phyloP scores from a whole-genome alignment of 2,113 vertebrate genomes.

The Dascyllus trimaculatus region DNA sequence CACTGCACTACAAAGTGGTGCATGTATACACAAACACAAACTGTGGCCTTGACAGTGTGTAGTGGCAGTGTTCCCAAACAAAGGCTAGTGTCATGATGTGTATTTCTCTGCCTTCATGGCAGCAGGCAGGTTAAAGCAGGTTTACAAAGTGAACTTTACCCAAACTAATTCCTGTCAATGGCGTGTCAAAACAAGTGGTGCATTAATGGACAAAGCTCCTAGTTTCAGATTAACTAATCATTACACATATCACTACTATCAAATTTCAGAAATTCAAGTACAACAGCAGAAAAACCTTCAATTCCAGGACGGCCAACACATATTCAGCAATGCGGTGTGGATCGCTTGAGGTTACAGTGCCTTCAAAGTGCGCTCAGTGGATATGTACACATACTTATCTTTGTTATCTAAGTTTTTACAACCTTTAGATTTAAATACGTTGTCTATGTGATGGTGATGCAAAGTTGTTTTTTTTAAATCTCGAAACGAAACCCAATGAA shows the following conservation, averaged over 20 bases:
- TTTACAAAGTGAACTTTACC: conserved; percentile 2
- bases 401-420: neutral
- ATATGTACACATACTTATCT: neutral
- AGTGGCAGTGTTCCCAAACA: conserved; percentile 43
- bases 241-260: neutral
- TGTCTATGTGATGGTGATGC: neutral
- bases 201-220: neutral
- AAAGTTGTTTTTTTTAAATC: neutral
- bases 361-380: neutral
- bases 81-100: conserved; percentile 21
- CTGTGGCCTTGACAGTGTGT: conserved; percentile 53
- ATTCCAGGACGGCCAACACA: neutral
- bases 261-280: neutral
- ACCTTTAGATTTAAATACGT: neutral
- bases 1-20: conserved; percentile 30
- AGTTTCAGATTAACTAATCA: neutral
- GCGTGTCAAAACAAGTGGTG: conserved; percentile 7
- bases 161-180: neutral
- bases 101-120: neutral
- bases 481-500: no score
- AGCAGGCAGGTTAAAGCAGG: conserved; percentile 24
- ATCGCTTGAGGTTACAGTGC: neutral
- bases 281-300: neutral
- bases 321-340: neutral
- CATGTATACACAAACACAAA: conserved; percentile 23